Percentiles rank a stretch among this genome's conserved stretches.
Evolutionary conservation across 2,797 vertebrate species (phyloP).

Genomic region (Sebastes flavidus): DNA sequence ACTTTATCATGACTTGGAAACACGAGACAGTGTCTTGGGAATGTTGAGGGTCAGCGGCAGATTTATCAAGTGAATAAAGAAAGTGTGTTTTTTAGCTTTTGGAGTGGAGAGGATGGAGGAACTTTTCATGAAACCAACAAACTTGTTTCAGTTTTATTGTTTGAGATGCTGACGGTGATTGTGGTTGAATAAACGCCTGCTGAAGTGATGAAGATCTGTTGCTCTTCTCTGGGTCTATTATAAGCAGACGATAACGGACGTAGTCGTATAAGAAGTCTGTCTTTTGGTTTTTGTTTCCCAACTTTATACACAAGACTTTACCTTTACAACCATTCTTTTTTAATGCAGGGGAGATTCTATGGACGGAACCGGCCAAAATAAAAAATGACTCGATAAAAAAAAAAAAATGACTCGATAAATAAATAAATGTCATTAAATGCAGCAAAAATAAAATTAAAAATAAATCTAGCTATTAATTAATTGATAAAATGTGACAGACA

Average conservation of each 20-base stretch:
- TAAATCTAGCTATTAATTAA: no score
- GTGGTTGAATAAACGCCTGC: conserved; percentile 57
- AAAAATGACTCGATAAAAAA: no score
- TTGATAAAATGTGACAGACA: no score
- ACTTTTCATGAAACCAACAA: background rate
- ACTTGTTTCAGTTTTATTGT: conserved; percentile 12
- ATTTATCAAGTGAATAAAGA: conserved; percentile 14
- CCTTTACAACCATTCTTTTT: no score
- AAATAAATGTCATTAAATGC: no score
- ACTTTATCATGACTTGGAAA: background rate
- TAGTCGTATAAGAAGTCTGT: background rate
- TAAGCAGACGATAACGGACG: background rate
- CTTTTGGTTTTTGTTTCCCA: background rate
- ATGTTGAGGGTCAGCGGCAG: background rate
- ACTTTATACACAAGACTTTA: no score
- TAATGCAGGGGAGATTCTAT: background rate
- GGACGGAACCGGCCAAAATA: no score
- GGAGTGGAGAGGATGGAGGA: background rate
- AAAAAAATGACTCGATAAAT: no score
- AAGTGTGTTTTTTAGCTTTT: conserved; percentile 30
- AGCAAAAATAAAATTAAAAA: no score
- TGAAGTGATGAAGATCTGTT: conserved; percentile 11
- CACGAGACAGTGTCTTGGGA: background rate
- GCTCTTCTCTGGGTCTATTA: background rate
- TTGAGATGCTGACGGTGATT: conserved; percentile 34